These are phyloP conservation scores for Lytechinus variegatus DNA, from an alignment of 35 echinoderm and acorn worm species.

Conservation along the genomic window DNA sequence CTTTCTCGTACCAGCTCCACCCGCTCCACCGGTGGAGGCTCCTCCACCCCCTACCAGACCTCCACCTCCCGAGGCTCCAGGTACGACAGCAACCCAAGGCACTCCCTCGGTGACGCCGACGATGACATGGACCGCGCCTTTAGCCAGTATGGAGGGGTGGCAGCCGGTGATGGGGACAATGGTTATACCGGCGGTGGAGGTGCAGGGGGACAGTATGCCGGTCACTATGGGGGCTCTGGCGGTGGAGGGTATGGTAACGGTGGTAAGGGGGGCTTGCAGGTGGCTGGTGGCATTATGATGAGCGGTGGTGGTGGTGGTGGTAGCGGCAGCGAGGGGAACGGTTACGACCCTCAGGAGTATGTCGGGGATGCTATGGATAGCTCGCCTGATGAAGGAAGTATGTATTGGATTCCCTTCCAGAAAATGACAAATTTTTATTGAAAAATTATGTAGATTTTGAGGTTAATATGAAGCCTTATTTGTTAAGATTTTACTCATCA, in stretches of 20 bases:
- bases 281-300: conserved; percentile 13
- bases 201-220: conserved; percentile 56
- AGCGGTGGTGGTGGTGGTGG: conserved; percentile 18
- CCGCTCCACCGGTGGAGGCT: conserved; percentile 68
- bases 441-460: neutral
- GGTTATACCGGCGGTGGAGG: neutral
- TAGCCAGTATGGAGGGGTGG: conserved; percentile 66
- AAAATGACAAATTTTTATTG: neutral
- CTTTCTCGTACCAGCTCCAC: conserved; percentile 96
- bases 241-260: conserved; percentile 53
- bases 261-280: conserved; percentile 44
- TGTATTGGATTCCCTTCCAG: neutral
- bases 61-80: conserved; percentile 45
- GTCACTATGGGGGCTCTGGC: conserved; percentile 19
- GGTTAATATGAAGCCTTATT: neutral
- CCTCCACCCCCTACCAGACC: conserved; percentile 45
- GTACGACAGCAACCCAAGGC: conserved; percentile 30
- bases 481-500: neutral
- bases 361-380: conserved; percentile 49
- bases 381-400: conserved; percentile 32
- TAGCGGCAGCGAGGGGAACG: conserved; percentile 48
- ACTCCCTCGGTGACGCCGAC: conserved; percentile 57
- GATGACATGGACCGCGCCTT: conserved; percentile 92
- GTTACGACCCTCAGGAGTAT: conserved; percentile 40
- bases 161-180: conserved; percentile 45